Evolutionary conservation across 2,797 vertebrate genomes (phyloP), one percentile per base, ranked within the genome.

Genomic region (Coreius guichenoti): DNA sequence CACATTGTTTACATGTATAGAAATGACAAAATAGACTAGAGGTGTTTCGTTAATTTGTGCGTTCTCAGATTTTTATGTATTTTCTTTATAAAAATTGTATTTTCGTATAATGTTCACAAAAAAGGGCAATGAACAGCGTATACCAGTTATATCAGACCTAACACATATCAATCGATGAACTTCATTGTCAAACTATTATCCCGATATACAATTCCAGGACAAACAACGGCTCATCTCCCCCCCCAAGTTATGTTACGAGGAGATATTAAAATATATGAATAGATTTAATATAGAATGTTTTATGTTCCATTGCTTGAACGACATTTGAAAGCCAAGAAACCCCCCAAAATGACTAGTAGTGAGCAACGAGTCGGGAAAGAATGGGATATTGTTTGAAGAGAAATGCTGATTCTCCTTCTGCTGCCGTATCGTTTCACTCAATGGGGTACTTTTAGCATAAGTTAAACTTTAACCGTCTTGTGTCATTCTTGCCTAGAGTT

Each of bases 391-490:
- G 94, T 95, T 91, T 88, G 76, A 90, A 89, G 92, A 93, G 91
- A 94, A 92, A 91, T 91, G 97, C 97, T 98, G 97, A 99, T 95
- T 95, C 96, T 91, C 94, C 92, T 92, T 94, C 94, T 96, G 88
- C 63, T 85, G 77, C 95, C 95, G 94, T 96, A 94, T 96, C 88
- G 85, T 92, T 92, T 89, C 87, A 80, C 91, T 91, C 90, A 91
- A 91, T 94, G 91, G 91, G 89, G 81, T 80, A 89, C 92, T 86
- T 94, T 97, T 95, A 95, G 92, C 89, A 83, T 92, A 92, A 95
- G 98, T 99, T 99, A 99, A 94, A 97, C 92, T 98, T 99, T 99
- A 99, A 99, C 98, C 95, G 89, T 92, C 92, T 94, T 95, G 94
- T 96, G 93, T 91, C 88, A 90, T 82, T 93, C 85, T 92, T 89